Evolutionary conservation across 2,113 vertebrate species (phyloP).

Genomic region (Nibea albiflora): DNA sequence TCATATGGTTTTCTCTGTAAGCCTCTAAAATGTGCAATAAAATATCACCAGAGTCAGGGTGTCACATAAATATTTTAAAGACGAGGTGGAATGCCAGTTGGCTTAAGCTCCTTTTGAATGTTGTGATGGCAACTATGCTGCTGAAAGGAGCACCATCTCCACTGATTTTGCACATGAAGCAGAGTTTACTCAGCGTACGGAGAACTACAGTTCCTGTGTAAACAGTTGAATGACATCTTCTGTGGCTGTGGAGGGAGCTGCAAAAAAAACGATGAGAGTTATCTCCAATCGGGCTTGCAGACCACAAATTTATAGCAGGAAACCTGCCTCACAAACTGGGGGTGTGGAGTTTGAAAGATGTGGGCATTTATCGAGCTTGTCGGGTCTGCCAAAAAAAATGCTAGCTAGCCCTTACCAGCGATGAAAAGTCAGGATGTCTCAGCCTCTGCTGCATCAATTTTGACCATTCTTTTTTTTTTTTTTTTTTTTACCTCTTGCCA

Average conservation of each 20-base stretch:
- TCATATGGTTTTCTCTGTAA: background rate
- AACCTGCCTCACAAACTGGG: background rate
- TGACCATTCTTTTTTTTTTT: background rate
- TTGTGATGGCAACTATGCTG: conserved; percentile 3
- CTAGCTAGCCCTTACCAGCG: background rate
- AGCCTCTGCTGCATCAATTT: background rate
- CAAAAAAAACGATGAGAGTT: background rate
- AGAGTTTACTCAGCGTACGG: background rate
- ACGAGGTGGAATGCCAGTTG: conserved; percentile 17
- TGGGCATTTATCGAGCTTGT: background rate
- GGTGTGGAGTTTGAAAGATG: background rate
- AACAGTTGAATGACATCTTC: background rate
- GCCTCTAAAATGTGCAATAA: conserved; percentile 22
- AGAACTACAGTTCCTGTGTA: background rate
- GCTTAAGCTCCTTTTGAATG: background rate
- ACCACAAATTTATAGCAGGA: background rate
- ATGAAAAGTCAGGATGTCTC: background rate
- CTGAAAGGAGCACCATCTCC: background rate
- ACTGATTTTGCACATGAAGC: conserved; percentile 10
- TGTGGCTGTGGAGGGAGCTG: background rate
- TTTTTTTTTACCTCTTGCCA: background rate
- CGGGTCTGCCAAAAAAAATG: background rate
- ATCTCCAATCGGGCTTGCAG: background rate
- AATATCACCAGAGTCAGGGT: conserved; percentile 18
- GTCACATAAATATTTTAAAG: conserved; percentile 42